Base-by-base conservation (phyloP, 2,113 vertebrate species). In the Sapajus apella region DNA sequence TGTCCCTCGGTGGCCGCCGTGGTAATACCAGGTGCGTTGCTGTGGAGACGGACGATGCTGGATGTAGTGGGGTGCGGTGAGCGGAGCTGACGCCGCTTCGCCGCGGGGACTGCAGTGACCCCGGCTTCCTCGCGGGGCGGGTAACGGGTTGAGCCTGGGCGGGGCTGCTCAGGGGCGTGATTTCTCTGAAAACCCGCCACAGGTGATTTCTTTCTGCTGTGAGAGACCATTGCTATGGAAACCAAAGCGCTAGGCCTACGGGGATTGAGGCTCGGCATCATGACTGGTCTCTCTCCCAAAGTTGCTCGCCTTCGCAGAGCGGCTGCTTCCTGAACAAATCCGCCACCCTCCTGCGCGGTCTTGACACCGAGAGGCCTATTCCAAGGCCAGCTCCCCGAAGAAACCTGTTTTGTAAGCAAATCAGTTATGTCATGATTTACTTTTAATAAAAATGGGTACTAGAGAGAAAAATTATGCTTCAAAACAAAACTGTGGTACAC, bases 1-100 rank as follows among this genome's bases (percentile, higher is more conserved):
- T 97, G 97, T 91, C 89, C 95, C 85, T 87, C 43, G 0, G 90
- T 47, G 23, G 83, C 35, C 50, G 25, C 70, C 90, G n/a, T 91
- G 1, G 2, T 11, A 86, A 8, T 5, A 9, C 3, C 4, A 0
- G 21, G 77, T 1, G 21, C n/a, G 93, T 97, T 87, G 94, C 93
- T 68, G 0, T 81, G 93, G 97, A 76, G 25, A 76, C 73, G 13
- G 40, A 40, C 23, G 2, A 6, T 6, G 23, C 40, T 23, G 37
- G 40, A 27, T 13, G 37, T 23, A 14, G 23, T 76, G 40, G 12
- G 23, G 40, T 76, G 40, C 1, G 6, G 40, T 76, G 73, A 76
- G 40, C 37, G 27, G 73, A 75, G 73, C 40, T 45, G 40, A 76
- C 25, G 12, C 23, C 23, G 73, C 73, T 76, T 45, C 73, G 12